Base-by-base conservation (phyloP, 2,113 vertebrate genomes). In the Solea senegalensis region DNA sequence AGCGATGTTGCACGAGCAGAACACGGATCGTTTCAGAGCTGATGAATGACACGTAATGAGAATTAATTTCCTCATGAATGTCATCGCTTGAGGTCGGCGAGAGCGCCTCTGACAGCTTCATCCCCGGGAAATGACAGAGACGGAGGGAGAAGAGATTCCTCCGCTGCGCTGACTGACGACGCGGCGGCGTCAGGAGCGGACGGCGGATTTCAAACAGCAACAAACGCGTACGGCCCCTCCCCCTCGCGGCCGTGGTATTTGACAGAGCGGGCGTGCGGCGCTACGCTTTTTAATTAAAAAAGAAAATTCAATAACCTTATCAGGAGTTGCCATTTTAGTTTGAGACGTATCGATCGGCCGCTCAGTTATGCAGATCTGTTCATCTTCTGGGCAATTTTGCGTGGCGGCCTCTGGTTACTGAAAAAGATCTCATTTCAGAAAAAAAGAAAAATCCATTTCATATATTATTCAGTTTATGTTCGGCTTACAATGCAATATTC, bases 241-340 rank as follows among this genome's bases (percentile, higher is more conserved):
- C 58, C 71, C 59, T 74, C 86, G 46, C 8, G 5, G 55, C 54
- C 9, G 34, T 12, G 78, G 58, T 46, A 53, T 78, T 85, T 88
- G 89, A 84, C 83, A 65, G 81, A 74, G 58, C 65, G 78, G 7
- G 50, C 49, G 69, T 21, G 21, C 71, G 16, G 78, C 39, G 21
- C 78, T 88, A 65, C 88, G 90, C 67, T 88, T 92, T 92, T 92
- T 92, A 92, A 92, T 92, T 92, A 93, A 91, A 92, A 89, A 89
- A 71, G 69, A 77, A 87, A 92, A 91, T 91, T 84, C 91, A 91
- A 91, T 92, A 91, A 83, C 80, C 92, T 89, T 90, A 91, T 90
- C 85, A 88, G 80, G 88, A 84, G 71, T 82, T 86, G 90, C 90
- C 89, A 88, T 92, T 92, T 92, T 85, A 85, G 80, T 83, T 80